Evolutionary conservation across 2,797 vertebrate genomes (phyloP).

Genomic region (Tadarida brasiliensis): DNA sequence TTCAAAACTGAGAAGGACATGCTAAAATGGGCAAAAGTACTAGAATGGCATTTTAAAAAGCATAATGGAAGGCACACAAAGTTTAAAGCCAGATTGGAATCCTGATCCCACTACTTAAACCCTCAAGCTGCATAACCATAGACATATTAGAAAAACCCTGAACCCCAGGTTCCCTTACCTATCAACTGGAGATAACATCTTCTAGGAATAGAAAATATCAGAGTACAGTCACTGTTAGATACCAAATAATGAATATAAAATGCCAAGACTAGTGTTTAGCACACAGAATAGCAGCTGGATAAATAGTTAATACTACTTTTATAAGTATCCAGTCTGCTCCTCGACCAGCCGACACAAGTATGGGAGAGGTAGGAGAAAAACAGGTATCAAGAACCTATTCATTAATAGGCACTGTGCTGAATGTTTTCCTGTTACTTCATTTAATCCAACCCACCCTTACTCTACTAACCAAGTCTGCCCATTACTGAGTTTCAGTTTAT

Average conservation of each 20-base stretch:
- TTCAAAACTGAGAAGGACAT: background rate
- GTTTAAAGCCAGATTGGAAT: background rate
- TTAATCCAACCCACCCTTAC: background rate
- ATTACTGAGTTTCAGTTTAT: background rate
- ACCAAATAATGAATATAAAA: background rate
- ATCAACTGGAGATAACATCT: background rate
- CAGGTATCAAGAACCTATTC: background rate
- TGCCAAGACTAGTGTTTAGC: background rate
- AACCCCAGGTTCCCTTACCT: background rate
- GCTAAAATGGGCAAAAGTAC: background rate
- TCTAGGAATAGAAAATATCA: background rate
- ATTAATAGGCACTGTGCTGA: background rate
- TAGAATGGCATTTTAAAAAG: background rate
- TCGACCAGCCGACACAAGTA: background rate
- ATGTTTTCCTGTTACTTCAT: background rate
- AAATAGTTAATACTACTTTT: background rate
- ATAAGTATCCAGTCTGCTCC: background rate
- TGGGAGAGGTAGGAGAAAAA: background rate
- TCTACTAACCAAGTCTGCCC: background rate
- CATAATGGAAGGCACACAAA: background rate
- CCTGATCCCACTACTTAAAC: background rate
- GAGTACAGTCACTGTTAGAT: background rate
- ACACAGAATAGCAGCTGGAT: background rate
- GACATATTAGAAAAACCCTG: background rate
- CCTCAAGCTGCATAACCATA: background rate